phyloP scores from a whole-genome alignment of 2,113 vertebrate genomes.

The Cinclus cinclus region DNA sequence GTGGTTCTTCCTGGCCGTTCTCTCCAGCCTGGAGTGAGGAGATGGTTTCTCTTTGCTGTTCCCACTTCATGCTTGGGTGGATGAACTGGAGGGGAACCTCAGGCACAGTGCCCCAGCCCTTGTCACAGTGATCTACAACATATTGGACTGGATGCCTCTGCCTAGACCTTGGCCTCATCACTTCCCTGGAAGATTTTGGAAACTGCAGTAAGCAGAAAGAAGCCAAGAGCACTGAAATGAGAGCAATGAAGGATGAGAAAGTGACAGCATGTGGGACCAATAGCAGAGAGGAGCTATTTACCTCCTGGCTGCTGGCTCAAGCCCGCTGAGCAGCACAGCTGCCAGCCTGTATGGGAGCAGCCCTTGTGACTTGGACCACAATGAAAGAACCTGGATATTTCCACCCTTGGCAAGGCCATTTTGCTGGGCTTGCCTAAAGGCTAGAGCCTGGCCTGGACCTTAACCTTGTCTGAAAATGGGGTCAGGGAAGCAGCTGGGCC shows the following conservation, averaged over 20 bases:
- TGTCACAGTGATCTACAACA: background rate
- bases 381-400: constrained; percentile 42
- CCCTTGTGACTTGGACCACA: constrained; percentile 44
- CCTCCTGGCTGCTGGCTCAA: background rate
- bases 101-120: background rate
- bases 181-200: background rate
- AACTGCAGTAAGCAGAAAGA: background rate
- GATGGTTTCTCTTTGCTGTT: background rate
- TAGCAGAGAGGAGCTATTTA: background rate
- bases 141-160: background rate
- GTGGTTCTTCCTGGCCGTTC: background rate
- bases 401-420: background rate
- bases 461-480: constrained; percentile 29
- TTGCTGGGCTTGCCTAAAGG: background rate
- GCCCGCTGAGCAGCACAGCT: background rate
- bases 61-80: fast-evolving
- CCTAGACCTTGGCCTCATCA: background rate
- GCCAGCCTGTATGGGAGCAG: constrained; percentile 35
- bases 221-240: background rate
- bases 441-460: constrained; percentile 5
- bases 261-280: background rate
- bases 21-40: background rate
- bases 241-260: background rate
- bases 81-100: background rate
- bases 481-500: constrained; percentile 49